Conservation (phyloP, 2,888 invertebrate species). For the Sinopyrophorus schimmeli region DNA sequence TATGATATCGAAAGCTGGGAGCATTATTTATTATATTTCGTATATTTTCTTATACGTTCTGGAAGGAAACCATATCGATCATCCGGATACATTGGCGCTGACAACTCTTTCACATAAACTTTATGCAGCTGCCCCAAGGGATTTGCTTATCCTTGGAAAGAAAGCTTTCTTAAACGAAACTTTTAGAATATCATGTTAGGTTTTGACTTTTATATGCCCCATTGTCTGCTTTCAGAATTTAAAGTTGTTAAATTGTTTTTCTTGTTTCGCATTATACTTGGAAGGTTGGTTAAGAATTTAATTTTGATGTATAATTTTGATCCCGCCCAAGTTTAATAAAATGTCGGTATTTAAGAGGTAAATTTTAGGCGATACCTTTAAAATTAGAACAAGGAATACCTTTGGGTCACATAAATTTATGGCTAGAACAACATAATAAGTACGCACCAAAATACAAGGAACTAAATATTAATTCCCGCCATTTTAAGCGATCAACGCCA, state of each 20-base stretch:
- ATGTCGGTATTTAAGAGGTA: conserved; percentile 3
- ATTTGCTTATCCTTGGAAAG: conserved; percentile 47
- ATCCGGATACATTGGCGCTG: conserved; percentile 50
- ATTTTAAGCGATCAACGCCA: too few relatives aligned
- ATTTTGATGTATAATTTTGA: conserved; percentile 15
- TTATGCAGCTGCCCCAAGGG: conserved; percentile 49
- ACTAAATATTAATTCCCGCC: too few relatives aligned
- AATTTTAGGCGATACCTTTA: too few relatives aligned
- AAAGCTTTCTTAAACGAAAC: conserved; percentile 50
- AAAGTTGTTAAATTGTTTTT: conserved; percentile 29
- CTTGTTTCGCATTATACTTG: conserved; percentile 14
- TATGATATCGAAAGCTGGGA: neutral
- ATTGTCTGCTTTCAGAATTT: conserved; percentile 41
- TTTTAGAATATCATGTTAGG: conserved; percentile 49
- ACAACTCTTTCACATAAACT: conserved; percentile 54
- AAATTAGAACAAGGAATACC: too few relatives aligned
- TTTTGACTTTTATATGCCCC: conserved; percentile 50
- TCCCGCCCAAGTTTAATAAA: conserved; percentile 1
- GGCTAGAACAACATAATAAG: too few relatives aligned
- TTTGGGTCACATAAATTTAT: too few relatives aligned
- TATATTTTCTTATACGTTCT: conserved; percentile 19
- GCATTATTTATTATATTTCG: conserved; percentile 23
- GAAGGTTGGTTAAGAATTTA: conserved; percentile 15
- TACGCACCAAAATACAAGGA: too few relatives aligned
- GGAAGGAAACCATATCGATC: conserved; percentile 45